A percentile compares a stretch with the other conserved stretches of the same genome.
Evolutionary conservation across 2,888 invertebrate species (phyloP).

Genomic region (Phlogophora meticulosa): DNA sequence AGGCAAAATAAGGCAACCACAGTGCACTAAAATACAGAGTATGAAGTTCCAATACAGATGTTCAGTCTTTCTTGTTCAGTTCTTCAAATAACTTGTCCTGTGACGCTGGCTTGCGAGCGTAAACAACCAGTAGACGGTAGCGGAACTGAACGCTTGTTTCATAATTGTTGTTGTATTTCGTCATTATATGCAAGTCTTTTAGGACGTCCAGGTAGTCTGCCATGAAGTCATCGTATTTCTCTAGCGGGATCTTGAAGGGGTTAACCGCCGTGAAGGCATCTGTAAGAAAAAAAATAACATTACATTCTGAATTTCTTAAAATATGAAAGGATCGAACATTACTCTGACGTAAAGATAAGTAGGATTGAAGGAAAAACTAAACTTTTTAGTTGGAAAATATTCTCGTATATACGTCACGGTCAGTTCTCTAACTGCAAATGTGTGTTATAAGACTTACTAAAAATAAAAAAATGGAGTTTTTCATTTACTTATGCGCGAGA

Average conservation of each 20-base stretch:
- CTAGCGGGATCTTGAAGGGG: constrained; percentile 74
- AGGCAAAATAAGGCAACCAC: not conserved
- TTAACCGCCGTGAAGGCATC: constrained; percentile 92
- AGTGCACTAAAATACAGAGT: not conserved
- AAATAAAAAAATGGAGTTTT: no score
- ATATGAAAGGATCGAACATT: no score
- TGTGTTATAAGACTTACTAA: no score
- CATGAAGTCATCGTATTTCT: constrained; percentile 71
- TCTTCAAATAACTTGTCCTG: constrained; percentile 35
- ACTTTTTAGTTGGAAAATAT: no score
- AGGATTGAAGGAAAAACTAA: no score
- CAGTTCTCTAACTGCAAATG: no score
- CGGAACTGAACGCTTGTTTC: constrained; percentile 32
- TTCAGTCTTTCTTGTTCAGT: constrained; percentile 25
- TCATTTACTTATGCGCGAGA: no score
- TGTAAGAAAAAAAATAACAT: constrained; percentile 74
- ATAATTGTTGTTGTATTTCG: constrained; percentile 44
- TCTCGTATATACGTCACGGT: no score
- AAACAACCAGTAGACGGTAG: constrained; percentile 45
- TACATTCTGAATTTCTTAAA: no score
- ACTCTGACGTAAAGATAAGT: no score
- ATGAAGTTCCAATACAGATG: not conserved
- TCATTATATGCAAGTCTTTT: constrained; percentile 80
- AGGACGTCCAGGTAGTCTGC: constrained; percentile 89
- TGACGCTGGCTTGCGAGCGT: constrained; percentile 53